Evolutionary conservation across 2,113 vertebrate genomes (phyloP).

Genomic region (Grammomys dolichurus): DNA sequence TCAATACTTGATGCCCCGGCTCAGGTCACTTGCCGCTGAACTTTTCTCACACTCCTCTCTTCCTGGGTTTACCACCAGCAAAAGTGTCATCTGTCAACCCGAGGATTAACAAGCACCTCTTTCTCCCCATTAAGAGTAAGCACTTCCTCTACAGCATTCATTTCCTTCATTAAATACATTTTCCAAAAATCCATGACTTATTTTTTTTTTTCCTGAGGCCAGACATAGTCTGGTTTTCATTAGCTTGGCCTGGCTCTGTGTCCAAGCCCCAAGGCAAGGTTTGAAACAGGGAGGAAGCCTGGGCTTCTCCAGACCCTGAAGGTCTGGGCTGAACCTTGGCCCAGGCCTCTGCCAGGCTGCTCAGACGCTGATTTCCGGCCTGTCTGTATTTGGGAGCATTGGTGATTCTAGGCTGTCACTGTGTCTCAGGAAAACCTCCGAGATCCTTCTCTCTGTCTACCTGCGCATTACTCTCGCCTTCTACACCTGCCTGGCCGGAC

Average conservation of each 20-base stretch:
- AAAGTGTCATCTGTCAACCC: not conserved
- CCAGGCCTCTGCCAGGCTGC: not conserved
- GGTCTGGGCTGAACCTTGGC: not conserved
- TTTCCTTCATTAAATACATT: constrained; percentile 65
- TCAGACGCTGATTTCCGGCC: constrained; percentile 42
- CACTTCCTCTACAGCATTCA: constrained; percentile 41
- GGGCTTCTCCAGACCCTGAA: not conserved
- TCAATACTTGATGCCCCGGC: not conserved
- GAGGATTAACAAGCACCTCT: not conserved
- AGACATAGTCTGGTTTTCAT: constrained; percentile 60
- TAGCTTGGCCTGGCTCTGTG: not conserved
- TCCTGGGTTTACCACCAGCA: not conserved
- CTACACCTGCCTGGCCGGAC: not conserved
- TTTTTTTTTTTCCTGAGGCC: constrained; percentile 37
- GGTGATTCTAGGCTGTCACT: not conserved
- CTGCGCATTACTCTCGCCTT: not conserved
- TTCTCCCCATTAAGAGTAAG: constrained; percentile 19
- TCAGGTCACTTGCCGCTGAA: not conserved
- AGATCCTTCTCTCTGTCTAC: not conserved
- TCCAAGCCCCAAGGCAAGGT: not conserved
- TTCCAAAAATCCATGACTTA: not conserved
- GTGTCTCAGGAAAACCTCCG: not conserved
- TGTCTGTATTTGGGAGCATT: not conserved
- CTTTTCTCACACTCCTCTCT: not conserved
- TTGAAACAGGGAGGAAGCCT: not conserved